phyloP scores from a whole-genome alignment of 2,797 vertebrate genomes.

The Tachyglossus aculeatus region DNA sequence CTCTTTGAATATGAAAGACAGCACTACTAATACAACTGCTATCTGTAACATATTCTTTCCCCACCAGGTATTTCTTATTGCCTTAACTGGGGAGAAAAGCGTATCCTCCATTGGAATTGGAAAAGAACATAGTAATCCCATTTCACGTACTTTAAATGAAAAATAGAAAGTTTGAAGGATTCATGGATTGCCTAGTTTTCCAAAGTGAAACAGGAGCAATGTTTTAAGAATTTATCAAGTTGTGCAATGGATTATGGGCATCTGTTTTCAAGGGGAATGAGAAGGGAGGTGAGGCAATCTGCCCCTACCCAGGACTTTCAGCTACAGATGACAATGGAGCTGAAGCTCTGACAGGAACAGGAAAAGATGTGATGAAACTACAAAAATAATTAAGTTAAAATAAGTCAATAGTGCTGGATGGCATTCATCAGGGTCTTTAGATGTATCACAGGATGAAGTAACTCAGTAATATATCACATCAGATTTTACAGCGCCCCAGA shows the following conservation, averaged over 20 bases:
- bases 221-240: neutral
- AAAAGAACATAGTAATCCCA: slow-evolving; percentile 1
- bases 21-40: neutral
- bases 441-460: no score
- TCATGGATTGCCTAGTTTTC: neutral
- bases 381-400: neutral
- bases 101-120: neutral
- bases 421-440: no score
- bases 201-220: neutral
- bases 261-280: neutral
- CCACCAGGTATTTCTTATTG: neutral
- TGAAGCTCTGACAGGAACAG: neutral
- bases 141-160: neutral
- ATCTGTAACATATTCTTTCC: slow-evolving; percentile 12
- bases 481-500: no score
- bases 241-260: slow-evolving; percentile 1
- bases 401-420: neutral
- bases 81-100: slow-evolving; percentile 10
- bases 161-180: slow-evolving; percentile 4
- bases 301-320: neutral
- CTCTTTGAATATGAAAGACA: no score
- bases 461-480: no score
- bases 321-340: neutral
- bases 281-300: neutral
- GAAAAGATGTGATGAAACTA: neutral